These are phyloP conservation scores for Drosophila ezoana DNA, from an alignment of 2,888 invertebrate genomes.

Conservation along the genomic window DNA sequence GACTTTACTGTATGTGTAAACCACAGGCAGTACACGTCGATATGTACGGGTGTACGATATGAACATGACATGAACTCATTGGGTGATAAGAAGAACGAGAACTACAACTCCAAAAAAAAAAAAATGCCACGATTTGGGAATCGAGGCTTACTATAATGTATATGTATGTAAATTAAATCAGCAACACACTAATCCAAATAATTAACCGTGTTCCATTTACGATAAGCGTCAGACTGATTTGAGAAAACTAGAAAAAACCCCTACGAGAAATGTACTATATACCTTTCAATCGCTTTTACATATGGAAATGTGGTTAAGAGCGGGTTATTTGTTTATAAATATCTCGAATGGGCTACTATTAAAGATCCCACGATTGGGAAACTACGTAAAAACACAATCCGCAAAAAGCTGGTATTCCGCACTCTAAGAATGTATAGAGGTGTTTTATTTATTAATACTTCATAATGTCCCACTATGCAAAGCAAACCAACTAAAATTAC, in stretches of 20 bases:
- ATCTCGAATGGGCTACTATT: conserved; percentile 5
- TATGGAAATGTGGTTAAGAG: conserved; percentile 1
- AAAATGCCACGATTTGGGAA: conserved; percentile 12
- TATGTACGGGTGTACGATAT: background rate
- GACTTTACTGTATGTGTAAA: conserved; percentile 11
- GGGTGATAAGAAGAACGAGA: conserved; percentile 13
- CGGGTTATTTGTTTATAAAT: conserved; percentile 18
- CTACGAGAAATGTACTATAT: background rate
- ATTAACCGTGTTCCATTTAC: conserved; percentile 27
- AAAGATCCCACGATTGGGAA: conserved; percentile 16
- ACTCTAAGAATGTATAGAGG: background rate
- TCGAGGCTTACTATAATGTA: conserved; percentile 16
- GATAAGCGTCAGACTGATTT: conserved; percentile 14
- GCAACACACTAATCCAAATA: conserved; percentile 12
- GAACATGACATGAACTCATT: conserved; percentile 9
- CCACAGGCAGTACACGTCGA: conserved; percentile 2
- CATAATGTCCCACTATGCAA: conserved; percentile 10
- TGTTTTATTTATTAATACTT: conserved; percentile 8
- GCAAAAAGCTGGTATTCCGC: background rate
- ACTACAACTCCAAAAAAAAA: background rate
- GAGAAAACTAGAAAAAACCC: conserved; percentile 13
- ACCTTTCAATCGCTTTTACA: background rate
- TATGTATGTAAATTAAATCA: conserved; percentile 41
- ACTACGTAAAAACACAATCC: conserved; percentile 1
- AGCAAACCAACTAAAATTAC: conserved; percentile 47